Evolutionary conservation across 2,797 vertebrate species (phyloP).

Genomic region (Parotocinclus haroldoi): DNA sequence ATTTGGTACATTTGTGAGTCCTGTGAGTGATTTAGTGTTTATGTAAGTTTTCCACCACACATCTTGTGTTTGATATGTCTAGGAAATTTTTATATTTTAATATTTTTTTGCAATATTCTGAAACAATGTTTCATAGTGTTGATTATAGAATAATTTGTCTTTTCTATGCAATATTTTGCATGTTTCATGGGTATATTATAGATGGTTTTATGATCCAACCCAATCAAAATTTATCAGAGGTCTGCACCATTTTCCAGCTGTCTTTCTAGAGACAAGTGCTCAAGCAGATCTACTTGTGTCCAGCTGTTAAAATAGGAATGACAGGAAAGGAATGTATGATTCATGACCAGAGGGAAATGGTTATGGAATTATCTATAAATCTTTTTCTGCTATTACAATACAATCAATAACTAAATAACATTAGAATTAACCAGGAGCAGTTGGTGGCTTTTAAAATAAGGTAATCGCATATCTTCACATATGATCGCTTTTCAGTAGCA

Average conservation of each 20-base stretch:
- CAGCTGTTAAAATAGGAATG: constrained; percentile 82
- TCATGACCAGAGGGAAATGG: constrained; percentile 62
- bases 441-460: no score
- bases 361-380: constrained; percentile 52
- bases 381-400: constrained; percentile 26
- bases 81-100: no score
- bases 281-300: constrained; percentile 62
- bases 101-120: no score
- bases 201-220: constrained; percentile 12
- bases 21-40: no score
- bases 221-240: constrained; percentile 23
- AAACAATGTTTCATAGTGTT: neutral
- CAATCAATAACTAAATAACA: no score
- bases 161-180: no score
- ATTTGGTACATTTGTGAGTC: no score
- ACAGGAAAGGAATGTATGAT: constrained; percentile 69
- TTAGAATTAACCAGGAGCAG: no score
- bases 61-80: no score
- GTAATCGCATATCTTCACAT: no score
- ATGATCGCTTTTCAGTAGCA: neutral
- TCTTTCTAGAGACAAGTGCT: constrained; percentile 59
- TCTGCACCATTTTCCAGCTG: constrained; percentile 35
- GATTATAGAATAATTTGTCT: constrained; percentile 2
- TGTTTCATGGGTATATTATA: neutral
- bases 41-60: no score